A percentile compares a stretch with the other conserved stretches of the same genome.
phyloP scores from a whole-genome alignment of 2,797 vertebrate species.

The Chelidonichthys spinosus region DNA sequence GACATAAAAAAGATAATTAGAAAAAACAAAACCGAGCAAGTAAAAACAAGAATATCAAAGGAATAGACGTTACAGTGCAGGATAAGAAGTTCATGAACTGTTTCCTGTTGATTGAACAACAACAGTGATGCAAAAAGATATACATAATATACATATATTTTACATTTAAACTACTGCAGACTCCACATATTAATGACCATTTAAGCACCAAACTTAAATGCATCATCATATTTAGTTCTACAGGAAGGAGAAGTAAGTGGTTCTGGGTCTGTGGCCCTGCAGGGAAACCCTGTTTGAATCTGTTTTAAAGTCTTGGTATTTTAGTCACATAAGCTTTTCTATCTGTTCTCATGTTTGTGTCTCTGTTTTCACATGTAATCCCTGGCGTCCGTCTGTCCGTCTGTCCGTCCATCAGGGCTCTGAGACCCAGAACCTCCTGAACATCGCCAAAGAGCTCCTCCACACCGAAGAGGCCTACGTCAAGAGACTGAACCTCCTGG shows the following conservation, averaged over 20 bases:
- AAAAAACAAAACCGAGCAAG: too few species aligned
- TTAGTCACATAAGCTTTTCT: not conserved
- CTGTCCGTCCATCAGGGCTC: slow-evolving; percentile 81
- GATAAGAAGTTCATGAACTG: too few species aligned
- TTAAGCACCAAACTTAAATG: not conserved
- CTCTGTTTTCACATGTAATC: not conserved
- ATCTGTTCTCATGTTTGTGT: not conserved
- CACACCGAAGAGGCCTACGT: slow-evolving; percentile 97
- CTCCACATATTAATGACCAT: not conserved
- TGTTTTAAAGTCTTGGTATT: not conserved
- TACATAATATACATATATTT: not conserved
- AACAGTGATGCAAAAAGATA: too few species aligned
- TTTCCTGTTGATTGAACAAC: too few species aligned
- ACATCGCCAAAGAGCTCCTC: slow-evolving; percentile 96
- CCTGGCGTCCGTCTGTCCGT: slow-evolving; percentile 31
- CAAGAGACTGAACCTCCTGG: slow-evolving; percentile 93
- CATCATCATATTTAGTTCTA: not conserved
- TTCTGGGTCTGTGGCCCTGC: too few species aligned
- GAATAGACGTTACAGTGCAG: too few species aligned
- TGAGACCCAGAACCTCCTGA: slow-evolving; percentile 91
- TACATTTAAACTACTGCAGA: not conserved
- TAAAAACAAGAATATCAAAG: too few species aligned
- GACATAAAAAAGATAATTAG: too few species aligned
- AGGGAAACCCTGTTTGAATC: too few species aligned
- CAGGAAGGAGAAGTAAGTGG: too few species aligned